phyloP scores from a whole-genome alignment of 2,113 vertebrate species.

The Poecile atricapillus region DNA sequence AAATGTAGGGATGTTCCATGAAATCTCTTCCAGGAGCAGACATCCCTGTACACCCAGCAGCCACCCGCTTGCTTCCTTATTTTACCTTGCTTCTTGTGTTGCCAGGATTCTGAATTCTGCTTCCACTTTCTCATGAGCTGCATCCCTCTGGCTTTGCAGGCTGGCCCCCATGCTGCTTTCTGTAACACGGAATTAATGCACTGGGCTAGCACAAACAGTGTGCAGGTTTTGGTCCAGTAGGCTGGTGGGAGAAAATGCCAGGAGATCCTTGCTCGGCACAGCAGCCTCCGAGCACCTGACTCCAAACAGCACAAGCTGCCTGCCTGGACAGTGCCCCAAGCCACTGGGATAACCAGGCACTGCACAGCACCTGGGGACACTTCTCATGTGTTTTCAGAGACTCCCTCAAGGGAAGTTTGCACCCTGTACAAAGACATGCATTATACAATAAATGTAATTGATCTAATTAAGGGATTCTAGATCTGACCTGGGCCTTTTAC shows the following conservation, averaged over 20 bases:
- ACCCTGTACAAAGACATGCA: neutral
- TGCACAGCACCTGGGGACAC: neutral
- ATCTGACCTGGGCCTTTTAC: neutral
- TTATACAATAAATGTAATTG: neutral
- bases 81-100: neutral
- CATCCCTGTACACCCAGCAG: neutral
- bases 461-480: neutral
- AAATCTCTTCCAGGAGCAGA: neutral
- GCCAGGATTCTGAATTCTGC: neutral
- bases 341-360: neutral
- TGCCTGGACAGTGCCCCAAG: neutral
- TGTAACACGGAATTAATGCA: neutral
- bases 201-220: neutral
- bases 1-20: neutral
- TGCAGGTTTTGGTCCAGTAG: neutral
- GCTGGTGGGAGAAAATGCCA: neutral
- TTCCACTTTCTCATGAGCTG: neutral
- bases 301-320: neutral
- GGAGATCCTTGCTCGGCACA: neutral
- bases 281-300: accelerated
- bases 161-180: neutral
- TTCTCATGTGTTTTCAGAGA: neutral
- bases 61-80: neutral
- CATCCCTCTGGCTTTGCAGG: neutral
- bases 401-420: neutral